Evolutionary conservation across 1,140 invertebrate genomes (phyloP).

Genomic region (Ceratina calcarata): DNA sequence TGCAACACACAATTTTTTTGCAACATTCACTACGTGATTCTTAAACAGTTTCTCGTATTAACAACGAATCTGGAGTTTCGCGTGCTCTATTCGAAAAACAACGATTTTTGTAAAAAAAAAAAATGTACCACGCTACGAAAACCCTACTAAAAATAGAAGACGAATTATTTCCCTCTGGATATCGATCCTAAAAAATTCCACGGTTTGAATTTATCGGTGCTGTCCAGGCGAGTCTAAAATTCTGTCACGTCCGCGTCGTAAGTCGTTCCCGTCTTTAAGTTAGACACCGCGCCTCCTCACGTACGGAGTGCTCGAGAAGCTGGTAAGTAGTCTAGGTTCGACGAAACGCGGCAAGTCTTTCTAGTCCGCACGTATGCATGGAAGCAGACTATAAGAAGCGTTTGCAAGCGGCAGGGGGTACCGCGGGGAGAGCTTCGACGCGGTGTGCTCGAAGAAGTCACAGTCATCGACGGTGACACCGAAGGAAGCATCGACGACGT

Average conservation of each 20-base stretch:
- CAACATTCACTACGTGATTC: no score
- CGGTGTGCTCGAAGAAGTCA: neutral
- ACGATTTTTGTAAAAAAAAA: no score
- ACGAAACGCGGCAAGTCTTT: conserved; percentile 16
- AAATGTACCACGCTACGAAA: no score
- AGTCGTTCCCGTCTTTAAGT: conserved; percentile 69
- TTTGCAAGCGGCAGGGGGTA: neutral
- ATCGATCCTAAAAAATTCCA: neutral
- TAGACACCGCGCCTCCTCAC: conserved; percentile 54
- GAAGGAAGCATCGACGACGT: conserved; percentile 3
- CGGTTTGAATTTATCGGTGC: neutral
- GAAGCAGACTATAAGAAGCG: no score
- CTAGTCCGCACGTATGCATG: neutral
- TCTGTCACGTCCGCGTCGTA: conserved; percentile 70
- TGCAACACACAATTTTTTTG: no score
- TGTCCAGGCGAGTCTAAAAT: conserved; percentile 49
- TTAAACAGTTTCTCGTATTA: no score
- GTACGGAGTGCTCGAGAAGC: conserved; percentile 52
- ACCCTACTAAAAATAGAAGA: no score
- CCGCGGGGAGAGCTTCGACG: neutral
- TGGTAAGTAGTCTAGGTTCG: conserved; percentile 56
- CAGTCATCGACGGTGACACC: neutral
- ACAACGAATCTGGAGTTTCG: no score
- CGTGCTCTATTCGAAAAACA: no score
- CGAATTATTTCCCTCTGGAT: no score